Evolutionary conservation across 2,113 vertebrate species (phyloP).

Genomic region (Anhinga anhinga): DNA sequence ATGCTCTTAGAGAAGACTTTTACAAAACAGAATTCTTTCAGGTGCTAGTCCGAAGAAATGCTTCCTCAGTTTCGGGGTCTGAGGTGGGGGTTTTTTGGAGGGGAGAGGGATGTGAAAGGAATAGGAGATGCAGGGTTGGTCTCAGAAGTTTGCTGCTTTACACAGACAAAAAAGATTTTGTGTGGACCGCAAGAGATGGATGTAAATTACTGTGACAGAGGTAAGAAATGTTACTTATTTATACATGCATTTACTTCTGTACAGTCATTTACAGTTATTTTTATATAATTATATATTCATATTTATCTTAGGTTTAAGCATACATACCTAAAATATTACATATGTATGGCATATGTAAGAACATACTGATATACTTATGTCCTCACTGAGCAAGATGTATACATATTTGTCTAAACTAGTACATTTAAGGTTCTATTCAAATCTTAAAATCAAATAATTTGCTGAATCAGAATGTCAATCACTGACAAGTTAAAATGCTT

Average conservation of each 20-base stretch:
- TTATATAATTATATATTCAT: neutral
- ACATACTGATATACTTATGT: rapidly evolving
- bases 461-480: neutral
- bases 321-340: neutral
- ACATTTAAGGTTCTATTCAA: neutral
- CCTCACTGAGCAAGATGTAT: neutral
- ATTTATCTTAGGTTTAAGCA: neutral
- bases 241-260: rapidly evolving
- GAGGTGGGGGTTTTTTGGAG: neutral
- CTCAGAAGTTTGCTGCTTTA: neutral
- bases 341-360: neutral
- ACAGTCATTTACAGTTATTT: neutral
- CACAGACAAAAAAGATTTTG: neutral
- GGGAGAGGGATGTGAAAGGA: neutral
- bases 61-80: rapidly evolving
- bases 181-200: neutral
- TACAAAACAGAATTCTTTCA: neutral
- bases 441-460: neutral
- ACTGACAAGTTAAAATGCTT: neutral
- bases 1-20: no score
- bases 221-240: neutral
- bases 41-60: neutral
- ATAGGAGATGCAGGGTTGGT: neutral
- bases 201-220: neutral
- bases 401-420: neutral